Evolutionary conservation across 2,113 vertebrate genomes (phyloP), one percentile per base, ranked within the genome.

Genomic region (Speoplatyrhinus poulsoni): DNA sequence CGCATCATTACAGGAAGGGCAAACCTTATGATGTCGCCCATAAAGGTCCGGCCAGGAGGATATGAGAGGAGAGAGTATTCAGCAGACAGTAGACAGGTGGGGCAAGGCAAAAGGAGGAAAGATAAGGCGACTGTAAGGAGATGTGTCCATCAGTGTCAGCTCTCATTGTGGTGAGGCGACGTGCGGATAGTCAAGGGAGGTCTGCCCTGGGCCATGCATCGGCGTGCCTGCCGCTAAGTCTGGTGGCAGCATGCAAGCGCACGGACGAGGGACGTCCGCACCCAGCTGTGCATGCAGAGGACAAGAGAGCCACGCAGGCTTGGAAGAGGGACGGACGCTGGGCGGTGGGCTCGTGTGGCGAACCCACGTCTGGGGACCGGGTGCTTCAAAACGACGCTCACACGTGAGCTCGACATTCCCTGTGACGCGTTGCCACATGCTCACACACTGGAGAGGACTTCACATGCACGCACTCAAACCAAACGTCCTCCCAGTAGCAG

Each of bases 151-250:
- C 2, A 7, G 5, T 9, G 41, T 61, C n/a, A 46, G n/a, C 4
- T 50, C 64, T 15, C 46, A 19, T 26, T 47, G 19, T 67, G n/a
- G 46, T 16, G 69, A 64, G 49, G 61, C 15, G 67, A 69, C 73
- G 53, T 85, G 81, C 81, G 83, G 52, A 66, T 57, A 63, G 6
- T 73, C 12, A 47, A n/a, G 7, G 65, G 26, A 60, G 46, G 55
- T 80, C 58, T 62, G 52, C 57, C 53, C 54, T 12, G 8, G 48
- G 75, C 77, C 89, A 90, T 90, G 89, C 86, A 73, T 61, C 64
- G 46, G n/a, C 49, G 1, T 60, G 50, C 60, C 15, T 50, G 85
- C 81, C 50, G 33, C 75, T 84, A 80, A 32, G 73, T 84, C 76
- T 76, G 82, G 83, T 26, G 26, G 26, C 26, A 26, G 26, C 87